These are phyloP conservation scores for Malurus splendens DNA, from an alignment of 2,797 vertebrate species.

Conservation along the genomic window DNA sequence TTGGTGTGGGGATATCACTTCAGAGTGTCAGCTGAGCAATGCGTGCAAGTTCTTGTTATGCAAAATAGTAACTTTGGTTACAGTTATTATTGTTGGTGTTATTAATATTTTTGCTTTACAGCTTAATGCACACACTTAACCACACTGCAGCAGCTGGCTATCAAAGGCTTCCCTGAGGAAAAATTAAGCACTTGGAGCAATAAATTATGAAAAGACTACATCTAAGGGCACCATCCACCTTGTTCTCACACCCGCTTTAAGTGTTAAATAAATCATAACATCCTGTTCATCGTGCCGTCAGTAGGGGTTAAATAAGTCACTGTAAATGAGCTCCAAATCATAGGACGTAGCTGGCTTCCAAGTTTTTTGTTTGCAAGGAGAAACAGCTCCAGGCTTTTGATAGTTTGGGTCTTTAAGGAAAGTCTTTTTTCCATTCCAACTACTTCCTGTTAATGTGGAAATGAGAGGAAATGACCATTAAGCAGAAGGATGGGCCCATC, in stretches of 20 bases:
- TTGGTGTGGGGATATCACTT: background rate
- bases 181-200: constrained; percentile 79
- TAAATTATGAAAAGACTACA: constrained; percentile 79
- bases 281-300: constrained; percentile 83
- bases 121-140: constrained; percentile 50
- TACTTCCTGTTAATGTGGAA: constrained; percentile 88
- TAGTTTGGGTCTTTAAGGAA: constrained; percentile 73
- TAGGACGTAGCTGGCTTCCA: constrained; percentile 60
- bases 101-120: constrained; percentile 29
- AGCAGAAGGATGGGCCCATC: constrained; percentile 84
- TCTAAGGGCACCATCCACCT: constrained; percentile 83
- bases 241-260: constrained; percentile 79
- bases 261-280: constrained; percentile 89
- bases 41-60: background rate
- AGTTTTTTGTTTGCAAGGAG: constrained; percentile 72
- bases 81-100: background rate
- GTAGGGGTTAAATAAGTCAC: constrained; percentile 64
- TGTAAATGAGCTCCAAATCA: constrained; percentile 62
- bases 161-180: constrained; percentile 84
- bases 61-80: constrained; percentile 1
- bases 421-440: constrained; percentile 77
- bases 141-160: constrained; percentile 14
- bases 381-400: constrained; percentile 65
- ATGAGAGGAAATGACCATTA: constrained; percentile 85
- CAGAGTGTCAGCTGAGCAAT: background rate